Evolutionary conservation across 2,797 vertebrate genomes (phyloP).

Genomic region (Odontamblyopus rebecca): DNA sequence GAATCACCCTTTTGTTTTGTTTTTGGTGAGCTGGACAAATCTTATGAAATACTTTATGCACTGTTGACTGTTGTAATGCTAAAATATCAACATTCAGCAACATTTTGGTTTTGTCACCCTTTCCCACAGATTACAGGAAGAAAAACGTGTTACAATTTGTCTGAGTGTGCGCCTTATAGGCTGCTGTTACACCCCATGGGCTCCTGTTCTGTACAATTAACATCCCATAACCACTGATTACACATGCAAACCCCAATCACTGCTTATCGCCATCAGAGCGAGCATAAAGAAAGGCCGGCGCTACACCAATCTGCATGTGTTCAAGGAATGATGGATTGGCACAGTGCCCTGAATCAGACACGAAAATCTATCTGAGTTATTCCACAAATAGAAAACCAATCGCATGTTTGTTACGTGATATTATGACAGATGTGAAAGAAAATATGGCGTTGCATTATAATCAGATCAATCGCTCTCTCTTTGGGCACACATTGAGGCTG

Average conservation of each 20-base stretch:
- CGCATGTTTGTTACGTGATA: slow-evolving; percentile 64
- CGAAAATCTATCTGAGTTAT: slow-evolving; percentile 73
- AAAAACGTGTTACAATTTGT: neutral
- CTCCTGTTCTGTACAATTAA: slow-evolving; percentile 63
- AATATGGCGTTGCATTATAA: slow-evolving; percentile 51
- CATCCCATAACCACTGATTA: slow-evolving; percentile 67
- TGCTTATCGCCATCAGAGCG: slow-evolving; percentile 53
- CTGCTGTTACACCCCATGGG: slow-evolving; percentile 52
- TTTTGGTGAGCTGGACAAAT: no score
- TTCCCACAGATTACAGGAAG: neutral
- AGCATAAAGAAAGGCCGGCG: slow-evolving; percentile 33
- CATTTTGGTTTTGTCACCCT: neutral
- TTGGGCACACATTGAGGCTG: slow-evolving; percentile 8
- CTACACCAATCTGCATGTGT: slow-evolving; percentile 47
- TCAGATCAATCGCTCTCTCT: slow-evolving; percentile 57
- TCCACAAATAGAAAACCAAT: slow-evolving; percentile 72
- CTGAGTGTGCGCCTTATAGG: slow-evolving; percentile 19
- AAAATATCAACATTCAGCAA: no score
- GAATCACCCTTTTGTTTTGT: no score
- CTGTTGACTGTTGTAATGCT: no score
- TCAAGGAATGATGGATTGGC: slow-evolving; percentile 69
- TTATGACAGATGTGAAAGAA: slow-evolving; percentile 67
- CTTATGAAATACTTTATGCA: no score
- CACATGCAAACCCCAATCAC: slow-evolving; percentile 68
- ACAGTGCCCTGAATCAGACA: slow-evolving; percentile 44